Base-by-base conservation (phyloP, 2,888 invertebrate genomes). In the Drosophila bunnanda region DNA sequence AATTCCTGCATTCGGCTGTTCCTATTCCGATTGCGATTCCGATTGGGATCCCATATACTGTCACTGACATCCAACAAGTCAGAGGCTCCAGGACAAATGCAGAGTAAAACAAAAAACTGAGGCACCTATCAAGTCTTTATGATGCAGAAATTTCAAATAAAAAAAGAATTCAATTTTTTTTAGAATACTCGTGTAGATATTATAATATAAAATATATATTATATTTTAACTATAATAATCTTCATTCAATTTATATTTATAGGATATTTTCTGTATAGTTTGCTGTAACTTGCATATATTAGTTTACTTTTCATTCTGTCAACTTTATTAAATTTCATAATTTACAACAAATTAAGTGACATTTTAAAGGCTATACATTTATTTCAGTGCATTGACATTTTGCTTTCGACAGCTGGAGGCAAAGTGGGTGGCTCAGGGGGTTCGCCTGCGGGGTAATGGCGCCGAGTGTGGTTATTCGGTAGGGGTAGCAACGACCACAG, bases 61-160 rank as follows among this genome's bases (percentile, higher is more conserved):
- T 39, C 38, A 17, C 58, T 52, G 66, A 62, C 64, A 74, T 55
- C 61, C 81, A 77, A 88, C 83, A 87, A 84, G 88, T 79, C 82
- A 77, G 79, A 83, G 88, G 61, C 74, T 72, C 68, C 74, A 66
- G 85, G 20, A 50, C 20, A 50, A 32, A 15, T 15, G 20, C 15
- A 32, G 20, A 22, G 9, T 7, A 13, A 28, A 10, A n/a, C n/a
- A 32, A 32, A 46, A 7, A 30, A 22, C 7, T 4, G 2, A 32
- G 9, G 9, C 12, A n/a, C 8, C 15, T 7, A 22, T 13, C 1
- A 4, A 32, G 32, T 10, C 30, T 30, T 30, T n/a, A n/a, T n/a
- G n/a, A n/a, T n/a, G n/a, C n/a, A n/a, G n/a, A n/a, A n/a, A n/a
- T n/a, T n/a, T n/a, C n/a, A n/a, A n/a, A n/a, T n/a, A n/a, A n/a